Conservation (phyloP, 1,140 invertebrate species). For the Lasioglossum baleicum region DNA sequence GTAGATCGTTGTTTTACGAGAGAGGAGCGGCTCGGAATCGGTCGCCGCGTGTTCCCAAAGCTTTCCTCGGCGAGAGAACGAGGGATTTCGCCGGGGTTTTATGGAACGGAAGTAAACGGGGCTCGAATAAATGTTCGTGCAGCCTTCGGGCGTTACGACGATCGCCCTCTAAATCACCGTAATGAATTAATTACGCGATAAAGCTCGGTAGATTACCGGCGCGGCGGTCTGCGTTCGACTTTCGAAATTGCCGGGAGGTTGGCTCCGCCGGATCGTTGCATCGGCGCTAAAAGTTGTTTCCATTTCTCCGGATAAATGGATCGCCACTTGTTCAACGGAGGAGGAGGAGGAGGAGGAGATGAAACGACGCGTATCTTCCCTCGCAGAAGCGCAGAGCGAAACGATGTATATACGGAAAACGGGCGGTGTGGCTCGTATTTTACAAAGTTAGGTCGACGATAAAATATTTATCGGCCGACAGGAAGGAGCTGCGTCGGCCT, state of each 20-base stretch:
- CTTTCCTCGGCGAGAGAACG: too few relatives aligned
- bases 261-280: neutral
- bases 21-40: too few relatives aligned
- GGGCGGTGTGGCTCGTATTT: conserved; percentile 15
- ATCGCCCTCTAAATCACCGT: conserved; percentile 35
- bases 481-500: neutral
- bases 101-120: conserved; percentile 47
- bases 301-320: neutral
- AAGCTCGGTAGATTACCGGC: conserved; percentile 18
- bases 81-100: conserved; percentile 39
- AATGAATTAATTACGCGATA: conserved; percentile 48
- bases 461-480: conserved; percentile 66
- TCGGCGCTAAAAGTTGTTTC: neutral
- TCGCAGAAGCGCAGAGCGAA: too few relatives aligned
- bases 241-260: neutral
- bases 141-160: conserved; percentile 49
- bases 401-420: too few relatives aligned
- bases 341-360: neutral
- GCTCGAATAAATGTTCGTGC: conserved; percentile 44
- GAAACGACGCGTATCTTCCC: too few relatives aligned
- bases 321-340: neutral
- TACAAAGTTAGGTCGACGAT: conserved; percentile 53
- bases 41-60: too few relatives aligned
- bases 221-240: neutral
- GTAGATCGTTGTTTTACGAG: too few relatives aligned